phyloP scores from a whole-genome alignment of 92 coral and sea anemone genomes.

The Zoanthus sociatus region DNA sequence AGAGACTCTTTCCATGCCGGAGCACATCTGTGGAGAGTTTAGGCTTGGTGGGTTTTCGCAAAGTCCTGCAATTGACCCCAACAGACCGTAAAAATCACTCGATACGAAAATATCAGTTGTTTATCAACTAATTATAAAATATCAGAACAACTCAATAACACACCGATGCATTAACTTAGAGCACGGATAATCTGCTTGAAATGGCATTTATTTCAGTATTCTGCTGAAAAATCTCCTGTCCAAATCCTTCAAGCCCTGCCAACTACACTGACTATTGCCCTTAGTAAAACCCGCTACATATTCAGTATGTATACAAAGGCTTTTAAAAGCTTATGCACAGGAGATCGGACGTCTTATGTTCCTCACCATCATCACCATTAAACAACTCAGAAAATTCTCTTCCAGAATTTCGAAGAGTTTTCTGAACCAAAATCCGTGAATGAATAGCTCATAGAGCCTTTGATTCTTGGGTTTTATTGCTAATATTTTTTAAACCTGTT shows the following conservation, averaged over 20 bases:
- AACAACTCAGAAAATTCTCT: slow-evolving; percentile 30
- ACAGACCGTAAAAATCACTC: too few relatives aligned
- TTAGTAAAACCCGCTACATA: slow-evolving; percentile 32
- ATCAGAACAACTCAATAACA: too few relatives aligned
- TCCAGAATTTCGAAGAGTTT: slow-evolving; percentile 12
- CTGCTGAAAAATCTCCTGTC: slow-evolving; percentile 46
- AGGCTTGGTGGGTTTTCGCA: too few relatives aligned
- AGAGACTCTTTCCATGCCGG: too few relatives aligned
- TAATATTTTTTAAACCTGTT: too few relatives aligned
- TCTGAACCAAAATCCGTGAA: slow-evolving; percentile 31
- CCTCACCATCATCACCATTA: slow-evolving; percentile 27
- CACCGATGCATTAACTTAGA: too few relatives aligned
- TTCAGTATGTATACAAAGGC: slow-evolving; percentile 33
- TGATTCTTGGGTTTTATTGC: slow-evolving; percentile 11
- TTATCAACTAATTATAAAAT: too few relatives aligned
- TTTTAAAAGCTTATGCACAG: slow-evolving; percentile 33
- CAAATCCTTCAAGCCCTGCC: slow-evolving; percentile 44
- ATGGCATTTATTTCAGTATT: slow-evolving; percentile 42
- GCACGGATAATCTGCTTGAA: neutral
- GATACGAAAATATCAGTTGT: too few relatives aligned
- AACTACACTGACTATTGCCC: slow-evolving; percentile 45
- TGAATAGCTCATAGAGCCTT: slow-evolving; percentile 34
- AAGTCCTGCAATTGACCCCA: too few relatives aligned
- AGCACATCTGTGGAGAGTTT: too few relatives aligned
- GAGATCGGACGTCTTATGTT: slow-evolving; percentile 36